A percentile compares a stretch with the other conserved stretches of the same genome.
These are phyloP conservation scores for Sphenopsis melanotis DNA, from an alignment of 2,797 vertebrate genomes.

Conservation along the genomic window DNA sequence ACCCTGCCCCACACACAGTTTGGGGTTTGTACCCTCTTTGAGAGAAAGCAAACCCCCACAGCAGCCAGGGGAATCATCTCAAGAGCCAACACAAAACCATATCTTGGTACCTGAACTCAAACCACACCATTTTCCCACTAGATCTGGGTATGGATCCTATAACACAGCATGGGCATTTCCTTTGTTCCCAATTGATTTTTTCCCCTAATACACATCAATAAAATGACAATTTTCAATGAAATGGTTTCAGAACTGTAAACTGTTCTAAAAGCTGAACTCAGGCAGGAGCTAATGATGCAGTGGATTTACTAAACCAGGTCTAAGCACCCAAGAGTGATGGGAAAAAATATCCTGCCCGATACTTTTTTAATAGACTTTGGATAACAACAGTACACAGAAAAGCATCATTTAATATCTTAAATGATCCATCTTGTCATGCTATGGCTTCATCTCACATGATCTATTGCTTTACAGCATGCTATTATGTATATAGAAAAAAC, in stretches of 20 bases:
- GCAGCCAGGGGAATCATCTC: neutral
- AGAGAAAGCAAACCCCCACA: neutral
- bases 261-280: neutral
- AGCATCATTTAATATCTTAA: conserved; percentile 48
- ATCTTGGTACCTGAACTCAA: neutral
- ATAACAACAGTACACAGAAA: conserved; percentile 20
- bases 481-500: neutral
- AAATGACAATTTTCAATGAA: neutral
- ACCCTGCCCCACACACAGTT: accelerated
- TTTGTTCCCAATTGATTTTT: neutral
- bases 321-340: neutral
- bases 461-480: conserved; percentile 38
- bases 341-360: neutral
- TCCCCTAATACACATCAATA: neutral
- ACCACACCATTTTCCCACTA: accelerated
- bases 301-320: conserved; percentile 20
- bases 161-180: neutral
- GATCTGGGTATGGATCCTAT: neutral
- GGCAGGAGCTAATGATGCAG: conserved; percentile 39
- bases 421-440: conserved; percentile 53
- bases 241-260: conserved; percentile 26
- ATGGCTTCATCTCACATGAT: conserved; percentile 50
- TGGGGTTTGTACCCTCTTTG: neutral
- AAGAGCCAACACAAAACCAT: neutral
- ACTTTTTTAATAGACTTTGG: conserved; percentile 30